Percentiles rank a stretch among this genome's conserved stretches.
These are phyloP conservation scores for Peromyscus attwateri DNA, from an alignment of 2,797 vertebrate genomes.

Conservation along the genomic window DNA sequence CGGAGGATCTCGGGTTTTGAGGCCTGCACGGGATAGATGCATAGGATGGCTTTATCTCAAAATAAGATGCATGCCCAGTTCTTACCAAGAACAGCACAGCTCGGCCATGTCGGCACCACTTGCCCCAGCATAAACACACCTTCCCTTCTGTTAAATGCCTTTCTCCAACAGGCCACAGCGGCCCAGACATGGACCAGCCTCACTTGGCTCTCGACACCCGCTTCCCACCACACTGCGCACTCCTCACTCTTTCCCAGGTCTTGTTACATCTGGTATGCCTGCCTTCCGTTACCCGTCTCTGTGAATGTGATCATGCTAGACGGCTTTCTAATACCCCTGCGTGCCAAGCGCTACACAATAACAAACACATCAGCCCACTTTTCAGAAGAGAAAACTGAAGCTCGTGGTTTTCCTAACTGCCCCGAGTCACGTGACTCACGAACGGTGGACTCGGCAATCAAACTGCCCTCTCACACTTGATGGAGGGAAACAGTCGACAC, in stretches of 20 bases:
- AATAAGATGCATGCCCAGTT: background rate
- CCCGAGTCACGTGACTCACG: background rate
- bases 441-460: background rate
- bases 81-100: background rate
- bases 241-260: background rate
- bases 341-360: background rate
- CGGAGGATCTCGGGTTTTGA: background rate
- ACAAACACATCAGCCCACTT: background rate
- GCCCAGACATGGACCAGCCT: background rate
- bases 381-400: slow-evolving; percentile 33
- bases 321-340: background rate
- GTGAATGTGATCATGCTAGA: background rate
- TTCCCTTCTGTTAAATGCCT: background rate
- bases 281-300: background rate
- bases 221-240: background rate
- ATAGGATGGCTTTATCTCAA: background rate
- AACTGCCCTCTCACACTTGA: background rate
- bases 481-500: background rate
- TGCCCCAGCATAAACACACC: background rate
- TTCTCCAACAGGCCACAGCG: background rate
- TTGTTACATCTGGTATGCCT: background rate
- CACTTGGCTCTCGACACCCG: background rate
- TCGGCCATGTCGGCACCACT: background rate
- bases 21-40: background rate
- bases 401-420: background rate